Base-by-base conservation (phyloP, 2,888 invertebrate species). In the Agonum fuliginosum region DNA sequence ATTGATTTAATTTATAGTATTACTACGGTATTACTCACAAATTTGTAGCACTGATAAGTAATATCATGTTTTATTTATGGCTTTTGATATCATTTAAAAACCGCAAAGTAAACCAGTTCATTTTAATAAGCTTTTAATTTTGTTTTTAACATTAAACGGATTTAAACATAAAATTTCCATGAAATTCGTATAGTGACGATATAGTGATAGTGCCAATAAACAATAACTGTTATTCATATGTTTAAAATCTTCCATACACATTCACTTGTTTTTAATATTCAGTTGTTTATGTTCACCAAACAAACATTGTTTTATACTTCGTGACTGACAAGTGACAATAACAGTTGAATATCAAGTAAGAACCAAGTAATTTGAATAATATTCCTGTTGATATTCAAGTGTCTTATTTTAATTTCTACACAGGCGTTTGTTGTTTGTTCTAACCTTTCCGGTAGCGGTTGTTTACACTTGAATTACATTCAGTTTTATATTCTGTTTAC, bases 341-440 rank as follows among this genome's bases (percentile, higher is more conserved):
- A 54, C 54, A 54, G 22, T 20, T 54, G 54, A 54, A 54, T 54
- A 54, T 54, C 54, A 54, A 54, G 54, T 54, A 54, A n/a, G 43
- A 43, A 43, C 12, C 43, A 43, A 54, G 54, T 20, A 22, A 54
- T 54, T 54, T 54, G 54, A 54, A 54, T 54, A 54, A 54, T 22
- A 54, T 54, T 24, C 54, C 20, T 10, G 54, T 54, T 54, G 54
- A 54, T 54, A 54, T 54, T 54, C 54, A 54, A 54, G 22, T 54
- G 24, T 54, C 24, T n/a, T 54, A 22, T 48, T 54, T 54, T 54
- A 54, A 54, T 54, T 54, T 22, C 54, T 24, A 54, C 20, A 4
- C 20, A 4, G 22, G 24, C 54, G 22, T 54, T 20, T 48, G 48
- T 48, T 48, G n/a, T n/a, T n/a, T n/a, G n/a, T n/a, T 48, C 48